Evolutionary conservation across 1,140 invertebrate genomes (phyloP), one percentile per base, ranked within the genome.

Genomic region (Lasioglossum baleicum): DNA sequence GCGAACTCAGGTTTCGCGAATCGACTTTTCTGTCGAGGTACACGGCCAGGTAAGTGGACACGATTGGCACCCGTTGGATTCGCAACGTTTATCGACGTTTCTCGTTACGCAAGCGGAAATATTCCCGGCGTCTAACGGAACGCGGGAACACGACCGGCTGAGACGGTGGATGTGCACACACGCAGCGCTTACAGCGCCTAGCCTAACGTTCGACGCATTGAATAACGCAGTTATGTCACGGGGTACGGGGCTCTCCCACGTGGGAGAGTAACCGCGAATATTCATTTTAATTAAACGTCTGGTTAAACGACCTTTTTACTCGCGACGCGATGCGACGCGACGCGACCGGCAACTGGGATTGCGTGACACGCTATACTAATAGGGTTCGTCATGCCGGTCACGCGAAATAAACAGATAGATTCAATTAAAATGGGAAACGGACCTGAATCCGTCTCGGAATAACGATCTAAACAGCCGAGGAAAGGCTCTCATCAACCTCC

Each of bases 191-290:
- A 26, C 26, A 26, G 26, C 26, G 26, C 26, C 26, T 26, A 63
- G 70, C 60, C 70, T 74, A 66, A 48, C 26, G 70, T 66, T 53
- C 48, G 26, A 40, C 42, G 48, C 22, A 35, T 79, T 66, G 42
- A 10, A 74, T 75, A 75, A 74, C 71, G 63, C 53, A 7, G 35
- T 80, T 80, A 67, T 63, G 63, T 75, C 77, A 80, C 22, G 11
- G 68, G 58, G 44, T 44, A 67, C 75, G 20, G 67, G 56, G 56
- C n/a, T 58, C 56, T 58, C 56, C 66, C 67, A 76, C 66, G 56
- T 20, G 56, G 6, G 8, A 42, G 17, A 40, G 61, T 8, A 56
- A 15, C 35, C 8, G 48, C 22, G 22, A 63, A 71, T 71, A 31
- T 78, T 64, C 51, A 42, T 72, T 31, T 78, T 72, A 72, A 65